Percentiles rank a stretch among this genome's conserved stretches.
Conservation (phyloP, 2,113 vertebrate genomes). For the Trachemys scripta region DNA sequence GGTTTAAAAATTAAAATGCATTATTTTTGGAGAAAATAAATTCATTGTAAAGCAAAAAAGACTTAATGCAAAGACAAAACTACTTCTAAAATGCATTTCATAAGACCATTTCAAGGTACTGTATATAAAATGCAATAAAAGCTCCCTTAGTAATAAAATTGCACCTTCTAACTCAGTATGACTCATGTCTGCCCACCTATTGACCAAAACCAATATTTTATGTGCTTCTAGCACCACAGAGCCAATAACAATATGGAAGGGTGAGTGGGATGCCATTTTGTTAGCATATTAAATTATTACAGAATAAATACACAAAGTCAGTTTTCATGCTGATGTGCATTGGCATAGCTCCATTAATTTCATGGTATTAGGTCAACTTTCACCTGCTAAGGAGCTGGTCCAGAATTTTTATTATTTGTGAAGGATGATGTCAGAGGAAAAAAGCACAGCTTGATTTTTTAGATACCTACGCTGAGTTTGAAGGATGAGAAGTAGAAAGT, state of each 20-base stretch:
- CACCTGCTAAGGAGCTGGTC: background rate
- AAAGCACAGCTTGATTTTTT: background rate
- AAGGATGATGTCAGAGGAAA: background rate
- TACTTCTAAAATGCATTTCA: background rate
- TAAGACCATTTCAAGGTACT: background rate
- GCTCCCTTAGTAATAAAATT: background rate
- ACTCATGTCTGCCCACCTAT: background rate
- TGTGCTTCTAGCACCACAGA: background rate
- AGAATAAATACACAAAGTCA: background rate
- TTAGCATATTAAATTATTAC: background rate
- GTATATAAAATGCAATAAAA: background rate
- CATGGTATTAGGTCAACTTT: background rate
- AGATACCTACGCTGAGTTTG: background rate
- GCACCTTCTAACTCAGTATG: background rate
- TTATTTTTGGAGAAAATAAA: background rate
- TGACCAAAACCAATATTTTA: background rate
- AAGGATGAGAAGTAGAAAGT: background rate
- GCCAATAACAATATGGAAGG: background rate
- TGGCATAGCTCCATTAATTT: background rate
- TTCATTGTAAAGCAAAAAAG: background rate
- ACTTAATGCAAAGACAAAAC: background rate
- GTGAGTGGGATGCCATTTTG: background rate
- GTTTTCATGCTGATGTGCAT: background rate
- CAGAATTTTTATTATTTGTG: background rate
- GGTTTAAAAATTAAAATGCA: conserved; percentile 6